Base-by-base conservation (phyloP, 1,140 invertebrate species). In the Brachionus sp. region DNA sequence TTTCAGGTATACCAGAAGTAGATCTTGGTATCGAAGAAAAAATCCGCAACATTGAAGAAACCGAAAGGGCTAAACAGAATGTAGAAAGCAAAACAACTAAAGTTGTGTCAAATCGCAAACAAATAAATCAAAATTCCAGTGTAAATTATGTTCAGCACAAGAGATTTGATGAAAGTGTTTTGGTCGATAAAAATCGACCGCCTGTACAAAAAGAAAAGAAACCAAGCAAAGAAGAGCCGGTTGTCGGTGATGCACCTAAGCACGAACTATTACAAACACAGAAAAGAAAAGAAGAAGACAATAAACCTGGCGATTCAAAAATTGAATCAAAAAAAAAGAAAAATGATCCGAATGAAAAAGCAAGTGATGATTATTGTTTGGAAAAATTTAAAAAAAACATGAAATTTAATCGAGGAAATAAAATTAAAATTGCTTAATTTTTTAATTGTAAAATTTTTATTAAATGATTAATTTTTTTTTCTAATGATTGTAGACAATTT, bases 1-100 rank as follows among this genome's bases (percentile, higher is more conserved):
- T 99, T 2, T 97, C 95, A 87, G 98, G 98, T 78, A 99, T 99
- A 84, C 98, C 98, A n/a, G 98, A 99, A 91, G 94, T 99, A 1
- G 97, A 99, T 91, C 91, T 99, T 53, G 98, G 98, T 44, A 97
- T 99, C 85, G 95, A 98, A 86, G 95, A 95, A 0, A 97, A 98
- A 91, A 98, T 98, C 84, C 92, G 92, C 86, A 98, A 98, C 88
- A 98, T 98, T 86, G 96, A 98, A 91, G 95, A 95, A 5, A 98
- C 96, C 5, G 97, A 98, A 90, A 95, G 97, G 87, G 95, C 96
- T 0, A 98, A 98, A 89, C 92, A 80, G 13, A 6, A 44, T 12
- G 16, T 23, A 80, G 23, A 29, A 23, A 35, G 37, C 13, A 62
- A 57, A 62, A 80, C 50, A 9, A 80, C n/a, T 12, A 37, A 23